Base-by-base conservation (phyloP, 2,113 vertebrate species). In the Cervus canadensis region DNA sequence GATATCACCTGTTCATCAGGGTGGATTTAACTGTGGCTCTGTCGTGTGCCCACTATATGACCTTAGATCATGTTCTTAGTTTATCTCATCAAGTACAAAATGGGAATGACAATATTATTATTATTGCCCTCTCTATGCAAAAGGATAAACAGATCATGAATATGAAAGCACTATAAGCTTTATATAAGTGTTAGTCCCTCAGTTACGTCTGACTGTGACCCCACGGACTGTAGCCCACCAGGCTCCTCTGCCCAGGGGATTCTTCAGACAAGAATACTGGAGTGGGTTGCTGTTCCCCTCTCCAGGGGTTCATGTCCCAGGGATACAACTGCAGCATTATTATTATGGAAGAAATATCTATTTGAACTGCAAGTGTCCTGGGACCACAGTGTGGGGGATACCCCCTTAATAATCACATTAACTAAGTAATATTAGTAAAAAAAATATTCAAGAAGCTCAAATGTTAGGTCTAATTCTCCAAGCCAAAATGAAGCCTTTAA, bases 271-370 rank as follows among this genome's bases (percentile, higher is more conserved):
- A 71, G 67, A 71, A 40, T 40, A 71, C 67, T 71, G n/a, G 10
- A 40, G 19, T 71, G n/a, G n/a, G 67, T 40, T 40, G 19, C 19
- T 71, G 2, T 40, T 71, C 19, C 19, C 67, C 67, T 71, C n/a
- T 71, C 67, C 19, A 71, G 67, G 67, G 67, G 67, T 71, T 71
- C n/a, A 71, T 23, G 64, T 71, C 19, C 64, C n/a, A 36, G 17
- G 64, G 9, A 23, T 36, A 71, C 36, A 91, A 86, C 6, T 40
- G 36, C 50, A 83, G 87, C 8, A 91, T 91, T 92, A 87, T 81
- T 90, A 92, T 50, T 96, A 81, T 62, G 50, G 60, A 97, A 97
- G 71, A 93, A 94, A 89, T 12, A 76, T 67, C 45, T 74, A 67
- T 94, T 82, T 87, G 54, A 57, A 95, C 19, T 64, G 2, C 1